phyloP scores from a whole-genome alignment of 2,113 vertebrate species.

The Sorex fumeus region DNA sequence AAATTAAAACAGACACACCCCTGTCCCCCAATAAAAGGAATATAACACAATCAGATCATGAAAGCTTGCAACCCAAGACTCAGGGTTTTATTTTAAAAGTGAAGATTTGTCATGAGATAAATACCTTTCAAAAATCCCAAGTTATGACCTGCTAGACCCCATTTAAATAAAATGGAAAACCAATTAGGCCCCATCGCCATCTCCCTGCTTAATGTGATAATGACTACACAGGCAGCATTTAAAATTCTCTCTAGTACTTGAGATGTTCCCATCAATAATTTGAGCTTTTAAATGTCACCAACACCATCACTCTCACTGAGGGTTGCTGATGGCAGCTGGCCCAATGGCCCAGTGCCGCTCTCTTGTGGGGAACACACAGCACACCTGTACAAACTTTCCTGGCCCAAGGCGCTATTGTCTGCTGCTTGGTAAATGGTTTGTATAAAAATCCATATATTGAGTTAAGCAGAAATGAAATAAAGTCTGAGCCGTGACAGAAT shows the following conservation, averaged over 20 bases:
- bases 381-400: slow-evolving; percentile 1
- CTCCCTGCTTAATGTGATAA: slow-evolving; percentile 72
- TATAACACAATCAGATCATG: not conserved
- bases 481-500: slow-evolving; percentile 78
- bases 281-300: slow-evolving; percentile 71
- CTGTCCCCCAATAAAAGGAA: slow-evolving; percentile 21
- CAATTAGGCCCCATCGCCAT: slow-evolving; percentile 64
- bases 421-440: slow-evolving; percentile 74
- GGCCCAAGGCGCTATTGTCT: slow-evolving; percentile 65
- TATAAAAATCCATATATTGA: slow-evolving; percentile 86
- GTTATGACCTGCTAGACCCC: slow-evolving; percentile 79
- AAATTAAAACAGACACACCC: not conserved
- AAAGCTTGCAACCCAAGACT: slow-evolving; percentile 42
- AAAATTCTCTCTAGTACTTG: slow-evolving; percentile 62
- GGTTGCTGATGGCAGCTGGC: slow-evolving; percentile 38
- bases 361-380: not conserved
- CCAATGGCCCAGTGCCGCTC: not conserved
- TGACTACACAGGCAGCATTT: slow-evolving; percentile 60
- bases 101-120: slow-evolving; percentile 73
- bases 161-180: slow-evolving; percentile 79
- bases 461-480: slow-evolving; percentile 81
- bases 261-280: slow-evolving; percentile 58
- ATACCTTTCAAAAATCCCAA: slow-evolving; percentile 67
- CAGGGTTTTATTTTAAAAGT: not conserved
- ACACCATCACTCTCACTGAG: slow-evolving; percentile 10